Conservation (phyloP, 2,888 invertebrate genomes). For the Onthophagus sagittarius region DNA sequence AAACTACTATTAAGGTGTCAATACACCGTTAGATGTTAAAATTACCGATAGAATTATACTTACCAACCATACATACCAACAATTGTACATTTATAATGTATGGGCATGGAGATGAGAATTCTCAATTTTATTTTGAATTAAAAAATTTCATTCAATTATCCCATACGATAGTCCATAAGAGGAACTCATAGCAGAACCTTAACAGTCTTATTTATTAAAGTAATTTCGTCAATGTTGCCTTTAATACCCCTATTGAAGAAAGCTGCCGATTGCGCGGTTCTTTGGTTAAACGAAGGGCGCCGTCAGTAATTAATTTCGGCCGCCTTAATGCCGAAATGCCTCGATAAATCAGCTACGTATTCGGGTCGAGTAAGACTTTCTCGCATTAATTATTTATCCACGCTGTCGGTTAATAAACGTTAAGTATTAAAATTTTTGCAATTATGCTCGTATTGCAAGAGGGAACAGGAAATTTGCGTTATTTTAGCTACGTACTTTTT, state of each 20-base stretch:
- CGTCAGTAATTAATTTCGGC: not conserved
- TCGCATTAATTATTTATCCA: constrained; percentile 12
- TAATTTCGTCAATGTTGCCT: not conserved
- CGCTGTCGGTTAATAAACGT: constrained; percentile 1
- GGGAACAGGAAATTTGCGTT: constrained; percentile 9
- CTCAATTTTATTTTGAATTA: not conserved
- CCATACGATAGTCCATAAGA: not conserved
- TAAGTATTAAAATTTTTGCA: constrained; percentile 8
- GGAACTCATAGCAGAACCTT: not conserved
- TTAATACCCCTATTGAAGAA: not conserved
- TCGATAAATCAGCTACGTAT: constrained; percentile 5
- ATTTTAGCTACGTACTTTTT: not conserved
- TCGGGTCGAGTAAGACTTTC: constrained; percentile 7
- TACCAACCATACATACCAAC: too few species aligned
- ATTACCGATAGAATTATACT: not conserved
- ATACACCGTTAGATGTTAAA: not conserved
- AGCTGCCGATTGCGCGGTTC: not conserved
- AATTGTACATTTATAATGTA: not conserved
- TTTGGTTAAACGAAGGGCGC: not conserved
- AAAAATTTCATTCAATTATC: not conserved
- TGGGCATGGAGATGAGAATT: not conserved
- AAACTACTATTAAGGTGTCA: not conserved
- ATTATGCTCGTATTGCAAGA: not conserved
- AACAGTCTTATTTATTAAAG: not conserved
- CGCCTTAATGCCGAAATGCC: constrained; percentile 7